Evolutionary conservation across 2,888 invertebrate genomes (phyloP), one percentile per base, ranked within the genome.

Genomic region (Bugula neritina): DNA sequence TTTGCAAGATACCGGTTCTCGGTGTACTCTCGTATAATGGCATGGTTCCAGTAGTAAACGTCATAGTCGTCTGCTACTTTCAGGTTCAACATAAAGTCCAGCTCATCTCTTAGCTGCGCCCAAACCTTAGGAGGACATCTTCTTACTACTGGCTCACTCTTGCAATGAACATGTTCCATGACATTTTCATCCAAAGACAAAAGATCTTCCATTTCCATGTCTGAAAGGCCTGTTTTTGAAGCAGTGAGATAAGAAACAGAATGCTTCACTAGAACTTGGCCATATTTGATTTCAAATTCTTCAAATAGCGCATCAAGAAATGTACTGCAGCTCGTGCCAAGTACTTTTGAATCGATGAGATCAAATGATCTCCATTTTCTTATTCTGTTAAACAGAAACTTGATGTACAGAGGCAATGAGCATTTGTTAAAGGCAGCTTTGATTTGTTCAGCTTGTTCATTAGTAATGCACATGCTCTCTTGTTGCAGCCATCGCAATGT

Each of bases 151-250:
- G 79, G 78, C n/a, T 77, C 77, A 52, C 76, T 74, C 2, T 72
- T 72, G 0, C 21, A 52, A 73, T 74, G 79, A 0, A 80, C 73
- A 34, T 79, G 79, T 71, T 78, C 76, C 34, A 81, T 74, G 1
- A 81, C 82, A 35, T 75, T 78, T 34, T 83, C 82, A 73, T 83
- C 82, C 13, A 83, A 73, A 1, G 82, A 83, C 35, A 84, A 74
- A n/a, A 84, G 71, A 72, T 84, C 84, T 69, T 81, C 81, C 79
- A 84, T 81, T 76, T 84, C 84, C 73, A 78, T 77, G 75, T 83
- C 83, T 73, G 81, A 81, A 21, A 84, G 74, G 1, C 84, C 84
- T 1, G 79, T 79, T 0, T 72, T 74, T 0, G 83, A 82, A 23
- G 81, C 81, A 10, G 79, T 80, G 43, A 83, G 70, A 74, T 80